These are phyloP conservation scores for Hypocryptadius cinnamomeus DNA, from an alignment of 2,113 vertebrate genomes.

Conservation along the genomic window DNA sequence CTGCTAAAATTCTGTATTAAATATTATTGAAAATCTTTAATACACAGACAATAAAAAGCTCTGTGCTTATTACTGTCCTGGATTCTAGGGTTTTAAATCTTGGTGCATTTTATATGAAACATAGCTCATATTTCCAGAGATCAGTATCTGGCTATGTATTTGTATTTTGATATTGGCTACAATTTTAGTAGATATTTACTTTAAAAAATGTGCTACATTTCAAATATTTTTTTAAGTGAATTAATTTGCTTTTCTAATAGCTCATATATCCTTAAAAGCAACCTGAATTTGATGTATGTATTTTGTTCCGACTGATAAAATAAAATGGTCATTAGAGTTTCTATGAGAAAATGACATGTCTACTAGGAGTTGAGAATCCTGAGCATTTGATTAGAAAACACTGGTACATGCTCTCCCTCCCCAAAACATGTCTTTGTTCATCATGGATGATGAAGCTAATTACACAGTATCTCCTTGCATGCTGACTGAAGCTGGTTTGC, in stretches of 20 bases:
- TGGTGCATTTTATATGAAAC: neutral
- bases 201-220: neutral
- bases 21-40: neutral
- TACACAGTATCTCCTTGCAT: constrained; percentile 47
- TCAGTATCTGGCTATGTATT: neutral
- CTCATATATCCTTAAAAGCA: neutral
- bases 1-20: neutral
- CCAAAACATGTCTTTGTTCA: constrained; percentile 47
- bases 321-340: neutral
- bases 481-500: constrained; percentile 56
- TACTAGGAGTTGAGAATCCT: neutral
- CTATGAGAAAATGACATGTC: neutral
- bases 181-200: neutral
- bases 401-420: neutral
- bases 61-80: neutral
- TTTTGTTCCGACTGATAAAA: neutral
- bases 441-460: constrained; percentile 52
- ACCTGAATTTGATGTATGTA: neutral
- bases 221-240: neutral
- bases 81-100: neutral
- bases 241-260: neutral
- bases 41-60: neutral
- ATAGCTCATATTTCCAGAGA: neutral
- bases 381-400: neutral
- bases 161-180: neutral